These are phyloP conservation scores for Drosophila meridiana DNA, from an alignment of 2,888 invertebrate genomes.

Conservation along the genomic window DNA sequence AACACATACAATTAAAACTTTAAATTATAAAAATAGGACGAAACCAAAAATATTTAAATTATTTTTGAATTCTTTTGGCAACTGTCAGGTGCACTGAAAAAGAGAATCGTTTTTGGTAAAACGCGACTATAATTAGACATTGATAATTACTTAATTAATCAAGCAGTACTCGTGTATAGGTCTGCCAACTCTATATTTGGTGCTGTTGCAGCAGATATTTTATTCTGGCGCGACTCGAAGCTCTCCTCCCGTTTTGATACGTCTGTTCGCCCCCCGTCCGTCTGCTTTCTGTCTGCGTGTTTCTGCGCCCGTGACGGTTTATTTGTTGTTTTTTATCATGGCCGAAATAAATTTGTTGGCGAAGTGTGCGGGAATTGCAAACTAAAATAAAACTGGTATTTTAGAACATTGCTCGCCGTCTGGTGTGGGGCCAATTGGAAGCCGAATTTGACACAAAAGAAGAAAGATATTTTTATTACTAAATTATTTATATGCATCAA, in stretches of 20 bases:
- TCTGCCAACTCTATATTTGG: conserved; percentile 12
- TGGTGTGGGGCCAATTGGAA: conserved; percentile 37
- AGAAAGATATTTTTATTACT: conserved; percentile 1
- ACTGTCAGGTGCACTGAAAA: no score
- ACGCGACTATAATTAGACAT: no score
- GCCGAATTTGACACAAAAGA: background rate
- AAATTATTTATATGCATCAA: conserved; percentile 36
- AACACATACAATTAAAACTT: no score
- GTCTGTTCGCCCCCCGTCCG: conserved; percentile 22
- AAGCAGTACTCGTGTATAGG: background rate
- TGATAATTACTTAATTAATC: background rate
- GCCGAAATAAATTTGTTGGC: conserved; percentile 60
- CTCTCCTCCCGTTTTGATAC: conserved; percentile 36
- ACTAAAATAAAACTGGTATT: conserved; percentile 52
- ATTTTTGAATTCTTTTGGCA: no score
- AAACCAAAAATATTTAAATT: no score
- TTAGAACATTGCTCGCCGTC: conserved; percentile 29
- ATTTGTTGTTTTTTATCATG: conserved; percentile 62
- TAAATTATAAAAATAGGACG: no score
- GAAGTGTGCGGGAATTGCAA: conserved; percentile 42
- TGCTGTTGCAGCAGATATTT: conserved; percentile 59
- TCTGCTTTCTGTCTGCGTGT: conserved; percentile 13
- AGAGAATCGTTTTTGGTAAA: no score
- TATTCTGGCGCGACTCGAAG: conserved; percentile 42
- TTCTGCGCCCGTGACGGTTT: conserved; percentile 37